Base-by-base conservation (phyloP, 2,797 vertebrate genomes). In the Pseudochirops corinnae region DNA sequence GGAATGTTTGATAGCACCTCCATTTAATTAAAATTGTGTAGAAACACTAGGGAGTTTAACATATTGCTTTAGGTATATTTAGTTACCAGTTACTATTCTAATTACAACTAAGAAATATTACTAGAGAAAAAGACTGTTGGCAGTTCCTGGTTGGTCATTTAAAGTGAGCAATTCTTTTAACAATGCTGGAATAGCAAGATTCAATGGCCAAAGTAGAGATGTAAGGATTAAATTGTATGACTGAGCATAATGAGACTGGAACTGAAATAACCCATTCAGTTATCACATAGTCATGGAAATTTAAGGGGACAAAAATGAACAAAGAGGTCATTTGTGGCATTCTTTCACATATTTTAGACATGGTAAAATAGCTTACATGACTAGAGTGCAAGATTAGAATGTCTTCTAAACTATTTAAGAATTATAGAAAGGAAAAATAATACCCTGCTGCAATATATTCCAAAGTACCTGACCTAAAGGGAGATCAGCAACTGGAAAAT, bases 11-110 rank as follows among this genome's bases (percentile, higher is more conserved):
- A 90, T 55, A 53, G 26, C 29, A 55, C 31, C 16, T 90, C 90
- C n/a, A 67, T 90, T 90, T 90, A 90, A 53, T 90, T 90, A 90
- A 90, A 90, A 90, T 90, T 55, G 26, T 52, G 50, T 33, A 53
- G 29, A 90, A 52, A 55, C 90, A 52, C 90, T 90, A 33, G 90
- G 26, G 90, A 82, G 26, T 31, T 90, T 90, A 52, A 90, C 26
- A 55, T 55, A 55, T 29, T 90, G 90, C 90, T 90, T 53, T 29
- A 52, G 50, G 14, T 52, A 90, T 90, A 90, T 90, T 90, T 50
- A 52, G 31, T 55, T 90, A 90, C 31, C 53, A 55, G 90, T 90
- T 90, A 55, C 46, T 29, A 90, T 53, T 52, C 90, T 90, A 90
- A 31, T 90, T 90, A 90, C 31, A 52, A 39, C 52, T 31, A 90